Conservation (phyloP, 2,113 vertebrate species). For the Aviceda subcristata region DNA sequence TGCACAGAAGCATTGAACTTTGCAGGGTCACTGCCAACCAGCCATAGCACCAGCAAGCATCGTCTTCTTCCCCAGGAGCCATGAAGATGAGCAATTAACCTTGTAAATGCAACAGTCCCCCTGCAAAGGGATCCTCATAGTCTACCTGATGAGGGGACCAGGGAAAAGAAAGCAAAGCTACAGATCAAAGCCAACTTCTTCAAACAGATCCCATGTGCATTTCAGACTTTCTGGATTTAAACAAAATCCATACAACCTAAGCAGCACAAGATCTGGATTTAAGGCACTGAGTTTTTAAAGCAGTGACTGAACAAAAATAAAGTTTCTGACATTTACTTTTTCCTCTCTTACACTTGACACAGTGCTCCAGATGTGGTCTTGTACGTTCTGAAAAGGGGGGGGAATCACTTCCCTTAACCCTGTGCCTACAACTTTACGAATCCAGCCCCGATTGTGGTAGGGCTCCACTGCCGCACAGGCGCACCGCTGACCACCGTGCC, state of each 20-base stretch:
- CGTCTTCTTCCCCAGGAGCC: neutral
- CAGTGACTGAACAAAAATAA: neutral
- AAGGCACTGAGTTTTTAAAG: neutral
- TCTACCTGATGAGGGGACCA: neutral
- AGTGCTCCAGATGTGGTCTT: neutral
- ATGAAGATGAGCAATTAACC: neutral
- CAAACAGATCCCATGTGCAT: neutral
- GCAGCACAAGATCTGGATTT: neutral
- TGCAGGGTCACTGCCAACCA: neutral
- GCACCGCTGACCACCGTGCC: neutral
- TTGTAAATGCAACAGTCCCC: neutral
- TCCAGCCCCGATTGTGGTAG: rapidly evolving
- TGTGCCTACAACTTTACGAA: neutral
- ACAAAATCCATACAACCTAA: neutral
- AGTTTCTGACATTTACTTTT: neutral
- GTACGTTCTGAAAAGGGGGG: rapidly evolving
- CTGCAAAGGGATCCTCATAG: neutral
- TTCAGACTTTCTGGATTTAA: neutral
- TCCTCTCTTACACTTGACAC: neutral
- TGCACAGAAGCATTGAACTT: neutral
- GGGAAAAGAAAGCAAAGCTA: neutral
- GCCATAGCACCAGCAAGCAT: neutral
- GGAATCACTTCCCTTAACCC: neutral
- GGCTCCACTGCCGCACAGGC: rapidly evolving
- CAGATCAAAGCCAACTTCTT: neutral